A percentile compares a stretch with the other conserved stretches of the same genome.
Conservation (phyloP, 2,888 invertebrate species). For the Eretmocerus hayati region DNA sequence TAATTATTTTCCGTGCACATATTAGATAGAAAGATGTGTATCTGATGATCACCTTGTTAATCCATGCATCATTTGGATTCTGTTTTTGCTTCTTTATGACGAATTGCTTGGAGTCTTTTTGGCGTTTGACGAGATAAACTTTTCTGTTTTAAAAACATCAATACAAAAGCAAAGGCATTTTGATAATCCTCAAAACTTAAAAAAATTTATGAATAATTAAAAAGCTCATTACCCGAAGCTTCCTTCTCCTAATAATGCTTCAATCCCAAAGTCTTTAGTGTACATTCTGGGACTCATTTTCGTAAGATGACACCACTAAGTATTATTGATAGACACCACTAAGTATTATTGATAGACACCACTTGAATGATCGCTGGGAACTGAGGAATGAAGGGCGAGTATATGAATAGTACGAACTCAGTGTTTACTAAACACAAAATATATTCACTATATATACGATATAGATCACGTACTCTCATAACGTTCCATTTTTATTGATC, state of each 20-base stretch:
- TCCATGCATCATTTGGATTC: conserved; percentile 20
- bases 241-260: conserved; percentile 31
- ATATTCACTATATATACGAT: no score
- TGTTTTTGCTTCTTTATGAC: conserved; percentile 34
- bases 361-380: background rate
- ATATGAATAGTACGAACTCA: conserved; percentile 12
- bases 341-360: no score
- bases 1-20: background rate
- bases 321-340: no score
- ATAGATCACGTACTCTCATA: conserved; percentile 10
- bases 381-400: conserved; percentile 9
- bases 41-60: conserved; percentile 16
- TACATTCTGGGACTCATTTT: conserved; percentile 11
- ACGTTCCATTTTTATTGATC: conserved; percentile 13
- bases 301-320: background rate
- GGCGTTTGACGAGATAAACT: conserved; percentile 34
- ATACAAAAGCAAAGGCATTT: conserved; percentile 2
- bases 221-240: conserved; percentile 31
- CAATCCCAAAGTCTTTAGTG: conserved; percentile 26
- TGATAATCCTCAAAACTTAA: background rate
- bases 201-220: background rate
- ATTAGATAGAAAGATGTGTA: background rate
- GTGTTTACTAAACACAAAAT: conserved; percentile 9
- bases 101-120: conserved; percentile 32
- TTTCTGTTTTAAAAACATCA: conserved; percentile 23